These are phyloP conservation scores for Psettodes erumei DNA, from an alignment of 2,113 vertebrate genomes.

Conservation along the genomic window DNA sequence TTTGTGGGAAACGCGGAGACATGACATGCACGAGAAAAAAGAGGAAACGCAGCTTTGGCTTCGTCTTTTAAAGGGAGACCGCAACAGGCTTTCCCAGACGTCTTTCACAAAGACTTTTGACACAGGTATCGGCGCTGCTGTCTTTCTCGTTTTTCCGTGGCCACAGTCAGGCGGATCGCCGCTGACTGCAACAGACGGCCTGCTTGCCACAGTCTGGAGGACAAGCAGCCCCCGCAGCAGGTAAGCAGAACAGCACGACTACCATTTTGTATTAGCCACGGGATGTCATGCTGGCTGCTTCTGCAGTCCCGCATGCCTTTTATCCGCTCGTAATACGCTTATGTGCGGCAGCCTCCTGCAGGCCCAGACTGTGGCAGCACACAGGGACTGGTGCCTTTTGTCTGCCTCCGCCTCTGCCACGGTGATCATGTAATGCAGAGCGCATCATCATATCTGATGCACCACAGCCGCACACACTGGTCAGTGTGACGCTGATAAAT, in stretches of 20 bases:
- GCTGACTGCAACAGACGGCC: conserved; percentile 72
- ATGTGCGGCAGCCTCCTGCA: conserved; percentile 17
- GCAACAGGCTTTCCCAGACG: conserved; percentile 48
- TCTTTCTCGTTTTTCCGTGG: background rate
- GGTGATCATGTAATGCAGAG: conserved; percentile 10
- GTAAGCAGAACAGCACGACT: conserved; percentile 62
- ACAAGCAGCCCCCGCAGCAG: conserved; percentile 71
- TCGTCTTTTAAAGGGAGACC: conserved; percentile 55
- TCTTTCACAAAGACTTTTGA: conserved; percentile 25
- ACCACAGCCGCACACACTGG: conserved; percentile 5
- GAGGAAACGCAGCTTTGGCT: conserved; percentile 74
- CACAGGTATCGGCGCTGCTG: conserved; percentile 36
- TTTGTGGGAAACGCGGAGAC: conserved; percentile 73
- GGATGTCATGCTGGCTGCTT: conserved; percentile 16
- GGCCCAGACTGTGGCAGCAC: conserved; percentile 49
- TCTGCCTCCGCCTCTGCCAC: conserved; percentile 16
- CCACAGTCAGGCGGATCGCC: conserved; percentile 34
- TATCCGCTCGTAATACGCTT: background rate
- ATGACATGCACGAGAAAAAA: conserved; percentile 81
- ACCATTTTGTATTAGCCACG: conserved; percentile 46
- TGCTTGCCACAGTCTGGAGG: conserved; percentile 67
- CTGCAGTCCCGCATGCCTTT: conserved; percentile 16
- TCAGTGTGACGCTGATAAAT: conserved; percentile 16
- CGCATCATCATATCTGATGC: background rate
- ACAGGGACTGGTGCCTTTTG: conserved; percentile 17